These are phyloP conservation scores for Dyspetes luteomarginatus DNA, from an alignment of 2,888 invertebrate genomes.

Conservation along the genomic window DNA sequence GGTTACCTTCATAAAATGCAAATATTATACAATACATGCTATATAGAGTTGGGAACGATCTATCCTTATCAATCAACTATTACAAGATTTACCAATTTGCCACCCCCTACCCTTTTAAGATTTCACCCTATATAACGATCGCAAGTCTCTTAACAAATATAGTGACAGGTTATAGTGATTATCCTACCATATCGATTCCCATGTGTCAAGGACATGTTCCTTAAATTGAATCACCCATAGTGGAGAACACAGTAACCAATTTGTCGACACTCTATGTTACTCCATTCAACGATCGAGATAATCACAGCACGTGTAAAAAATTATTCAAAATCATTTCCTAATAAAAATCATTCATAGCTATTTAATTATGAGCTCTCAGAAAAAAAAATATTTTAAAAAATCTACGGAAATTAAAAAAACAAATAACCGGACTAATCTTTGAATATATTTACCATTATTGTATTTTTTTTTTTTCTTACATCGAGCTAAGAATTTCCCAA, in stretches of 20 bases:
- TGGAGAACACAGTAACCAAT: background rate
- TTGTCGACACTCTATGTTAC: background rate
- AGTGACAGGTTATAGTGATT: too few relatives aligned
- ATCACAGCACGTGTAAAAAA: background rate
- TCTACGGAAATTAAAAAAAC: too few relatives aligned
- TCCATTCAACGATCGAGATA: background rate
- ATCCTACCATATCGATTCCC: slow-evolving; percentile 17
- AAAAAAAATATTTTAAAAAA: too few relatives aligned
- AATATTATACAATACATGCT: too few relatives aligned
- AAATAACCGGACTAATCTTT: too few relatives aligned
- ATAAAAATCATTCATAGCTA: background rate
- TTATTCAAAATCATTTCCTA: background rate
- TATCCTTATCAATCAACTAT: slow-evolving; percentile 22
- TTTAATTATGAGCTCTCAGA: too few relatives aligned
- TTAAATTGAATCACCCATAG: slow-evolving; percentile 2
- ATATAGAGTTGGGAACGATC: slow-evolving; percentile 3
- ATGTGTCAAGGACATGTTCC: slow-evolving; percentile 17
- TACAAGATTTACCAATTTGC: background rate
- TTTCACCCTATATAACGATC: background rate
- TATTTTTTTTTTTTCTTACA: too few relatives aligned
- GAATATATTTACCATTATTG: too few relatives aligned
- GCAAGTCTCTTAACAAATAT: background rate
- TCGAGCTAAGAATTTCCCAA: too few relatives aligned
- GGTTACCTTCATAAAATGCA: too few relatives aligned
- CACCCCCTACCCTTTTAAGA: background rate